Percentiles rank a stretch among this genome's conserved stretches.
Evolutionary conservation across 2,113 vertebrate species (phyloP).

Genomic region (Aramus guarauna): DNA sequence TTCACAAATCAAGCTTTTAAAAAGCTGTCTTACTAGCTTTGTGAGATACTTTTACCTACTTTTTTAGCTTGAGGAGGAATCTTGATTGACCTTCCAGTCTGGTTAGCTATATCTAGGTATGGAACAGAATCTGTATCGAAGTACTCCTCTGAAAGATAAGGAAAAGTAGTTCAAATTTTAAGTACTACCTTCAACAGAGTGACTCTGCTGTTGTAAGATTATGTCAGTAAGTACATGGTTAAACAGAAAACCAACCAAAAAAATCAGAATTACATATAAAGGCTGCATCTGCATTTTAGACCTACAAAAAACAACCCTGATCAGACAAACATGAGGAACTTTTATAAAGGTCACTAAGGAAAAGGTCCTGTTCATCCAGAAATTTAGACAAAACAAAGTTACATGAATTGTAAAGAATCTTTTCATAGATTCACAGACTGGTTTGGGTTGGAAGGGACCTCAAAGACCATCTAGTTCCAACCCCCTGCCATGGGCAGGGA

Average conservation of each 20-base stretch:
- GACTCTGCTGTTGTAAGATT: background rate
- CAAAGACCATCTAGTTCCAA: no score
- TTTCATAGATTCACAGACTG: background rate
- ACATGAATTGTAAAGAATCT: background rate
- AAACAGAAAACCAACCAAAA: background rate
- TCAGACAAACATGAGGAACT: background rate
- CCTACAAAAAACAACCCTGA: background rate
- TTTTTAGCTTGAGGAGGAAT: constrained; percentile 87
- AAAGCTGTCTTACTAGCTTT: background rate
- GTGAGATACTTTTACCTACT: constrained; percentile 61
- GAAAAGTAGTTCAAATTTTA: background rate
- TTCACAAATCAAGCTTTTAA: background rate
- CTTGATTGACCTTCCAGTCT: constrained; percentile 87
- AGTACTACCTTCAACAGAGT: background rate
- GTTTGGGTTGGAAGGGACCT: no score
- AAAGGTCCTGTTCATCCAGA: background rate
- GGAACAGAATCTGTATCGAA: constrained; percentile 80
- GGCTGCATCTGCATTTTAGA: background rate
- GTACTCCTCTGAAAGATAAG: constrained; percentile 76
- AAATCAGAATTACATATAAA: background rate
- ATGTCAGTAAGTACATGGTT: background rate
- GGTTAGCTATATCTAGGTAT: constrained; percentile 92
- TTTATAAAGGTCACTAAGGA: background rate
- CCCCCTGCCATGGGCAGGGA: no score
- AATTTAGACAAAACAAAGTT: background rate